These are phyloP conservation scores for Halocynthia roretzi DNA, from an alignment of 23 tunicate genomes.

Conservation along the genomic window DNA sequence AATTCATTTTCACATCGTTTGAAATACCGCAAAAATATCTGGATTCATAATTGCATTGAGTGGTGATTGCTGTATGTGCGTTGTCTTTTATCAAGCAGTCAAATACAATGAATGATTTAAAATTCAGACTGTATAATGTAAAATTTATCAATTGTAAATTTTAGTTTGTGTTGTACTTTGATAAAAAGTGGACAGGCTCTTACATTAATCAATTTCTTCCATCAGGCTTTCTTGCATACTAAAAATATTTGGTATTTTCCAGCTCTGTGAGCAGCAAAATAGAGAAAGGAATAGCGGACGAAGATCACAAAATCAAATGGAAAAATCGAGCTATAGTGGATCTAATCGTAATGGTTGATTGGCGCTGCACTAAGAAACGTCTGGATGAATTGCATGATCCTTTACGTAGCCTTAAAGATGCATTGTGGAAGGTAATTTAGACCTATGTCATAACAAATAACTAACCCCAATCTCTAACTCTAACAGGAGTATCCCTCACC, in stretches of 20 bases:
- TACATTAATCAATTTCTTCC: no score
- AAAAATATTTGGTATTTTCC: neutral
- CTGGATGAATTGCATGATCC: slow-evolving; percentile 54
- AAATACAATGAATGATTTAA: no score
- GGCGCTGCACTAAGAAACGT: slow-evolving; percentile 37
- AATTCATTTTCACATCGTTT: no score
- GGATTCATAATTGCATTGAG: no score
- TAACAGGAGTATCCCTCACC: neutral
- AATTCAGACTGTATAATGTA: no score
- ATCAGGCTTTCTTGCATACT: no score
- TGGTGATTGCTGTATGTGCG: no score
- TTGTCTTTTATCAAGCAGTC: no score
- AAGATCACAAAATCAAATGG: slow-evolving; percentile 36
- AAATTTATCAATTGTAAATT: no score
- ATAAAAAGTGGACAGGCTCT: no score
- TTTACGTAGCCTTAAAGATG: slow-evolving; percentile 66
- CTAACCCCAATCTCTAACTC: neutral
- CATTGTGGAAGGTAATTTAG: slow-evolving; percentile 31
- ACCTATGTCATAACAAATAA: neutral
- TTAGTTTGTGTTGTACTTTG: no score
- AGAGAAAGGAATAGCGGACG: slow-evolving; percentile 46
- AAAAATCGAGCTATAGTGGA: slow-evolving; percentile 50
- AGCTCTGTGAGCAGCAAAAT: slow-evolving; percentile 43
- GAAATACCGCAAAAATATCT: no score
- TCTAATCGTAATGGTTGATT: slow-evolving; percentile 61